Percentiles rank a stretch among this genome's conserved stretches.
phyloP scores from a whole-genome alignment of 2,113 vertebrate genomes.

The Shinisaurus crocodilurus region DNA sequence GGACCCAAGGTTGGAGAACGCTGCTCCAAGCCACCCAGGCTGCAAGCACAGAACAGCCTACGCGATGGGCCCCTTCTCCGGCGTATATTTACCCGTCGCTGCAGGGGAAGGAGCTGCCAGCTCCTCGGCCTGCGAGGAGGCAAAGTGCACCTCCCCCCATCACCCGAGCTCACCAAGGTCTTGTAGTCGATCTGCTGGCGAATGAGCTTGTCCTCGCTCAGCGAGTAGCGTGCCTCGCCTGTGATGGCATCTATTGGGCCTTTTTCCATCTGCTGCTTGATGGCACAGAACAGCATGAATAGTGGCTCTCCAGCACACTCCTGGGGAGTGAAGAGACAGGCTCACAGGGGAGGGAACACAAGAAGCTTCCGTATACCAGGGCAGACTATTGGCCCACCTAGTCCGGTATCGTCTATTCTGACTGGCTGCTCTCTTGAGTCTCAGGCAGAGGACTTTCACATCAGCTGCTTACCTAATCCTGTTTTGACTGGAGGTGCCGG shows the following conservation, averaged over 20 bases:
- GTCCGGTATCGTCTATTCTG: background rate
- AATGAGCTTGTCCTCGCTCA: conserved; percentile 93
- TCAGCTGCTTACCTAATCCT: background rate
- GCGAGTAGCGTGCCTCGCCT: conserved; percentile 89
- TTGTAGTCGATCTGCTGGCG: conserved; percentile 95
- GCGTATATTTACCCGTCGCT: background rate
- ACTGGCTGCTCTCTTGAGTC: no score
- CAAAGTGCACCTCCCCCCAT: background rate
- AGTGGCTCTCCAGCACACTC: conserved; percentile 90
- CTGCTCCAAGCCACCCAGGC: background rate
- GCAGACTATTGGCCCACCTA: background rate
- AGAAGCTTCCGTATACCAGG: background rate
- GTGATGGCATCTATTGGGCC: conserved; percentile 92
- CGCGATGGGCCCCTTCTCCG: no score
- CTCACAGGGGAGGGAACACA: background rate
- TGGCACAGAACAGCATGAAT: conserved; percentile 92
- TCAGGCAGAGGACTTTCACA: background rate
- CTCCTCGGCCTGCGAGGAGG: background rate
- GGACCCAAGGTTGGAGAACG: no score
- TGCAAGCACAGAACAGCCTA: background rate
- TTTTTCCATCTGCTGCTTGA: conserved; percentile 96
- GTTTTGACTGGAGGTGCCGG: background rate
- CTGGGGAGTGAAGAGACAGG: conserved; percentile 27
- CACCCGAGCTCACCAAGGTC: conserved; percentile 79
- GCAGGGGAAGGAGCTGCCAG: background rate